phyloP scores from a whole-genome alignment of 2,888 invertebrate genomes.

The Pachycephus smyrnensis region DNA sequence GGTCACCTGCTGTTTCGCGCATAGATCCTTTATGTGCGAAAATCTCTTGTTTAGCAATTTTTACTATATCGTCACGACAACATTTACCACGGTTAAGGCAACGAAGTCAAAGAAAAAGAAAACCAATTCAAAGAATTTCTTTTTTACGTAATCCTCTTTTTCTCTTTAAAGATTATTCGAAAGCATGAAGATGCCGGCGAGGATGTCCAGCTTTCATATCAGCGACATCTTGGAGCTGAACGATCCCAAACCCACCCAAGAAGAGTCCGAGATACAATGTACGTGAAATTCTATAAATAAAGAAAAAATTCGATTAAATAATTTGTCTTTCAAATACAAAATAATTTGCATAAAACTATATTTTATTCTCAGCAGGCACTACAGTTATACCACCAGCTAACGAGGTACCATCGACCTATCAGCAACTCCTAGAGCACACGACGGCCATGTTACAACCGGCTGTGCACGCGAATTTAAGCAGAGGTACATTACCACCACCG shows the following conservation, averaged over 20 bases:
- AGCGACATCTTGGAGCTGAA: constrained; percentile 94
- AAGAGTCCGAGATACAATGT: constrained; percentile 60
- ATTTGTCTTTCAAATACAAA: background rate
- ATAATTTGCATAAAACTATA: background rate
- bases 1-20: background rate
- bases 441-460: constrained; percentile 60
- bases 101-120: background rate
- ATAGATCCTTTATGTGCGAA: background rate
- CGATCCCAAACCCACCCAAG: constrained; percentile 69
- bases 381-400: constrained; percentile 54
- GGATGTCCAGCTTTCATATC: constrained; percentile 89
- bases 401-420: constrained; percentile 60
- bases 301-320: constrained; percentile 1
- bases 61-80: background rate
- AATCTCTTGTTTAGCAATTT: background rate
- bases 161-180: constrained; percentile 78
- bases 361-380: constrained; percentile 42
- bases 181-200: constrained; percentile 83
- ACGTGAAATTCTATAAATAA: background rate
- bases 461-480: constrained; percentile 53
- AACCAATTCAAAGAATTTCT: background rate
- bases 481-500: constrained; percentile 55
- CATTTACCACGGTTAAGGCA: background rate
- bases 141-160: constrained; percentile 27
- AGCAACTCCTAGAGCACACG: constrained; percentile 62